These are phyloP conservation scores for Sitophilus oryzae DNA, from an alignment of 1,140 invertebrate species.

Conservation along the genomic window DNA sequence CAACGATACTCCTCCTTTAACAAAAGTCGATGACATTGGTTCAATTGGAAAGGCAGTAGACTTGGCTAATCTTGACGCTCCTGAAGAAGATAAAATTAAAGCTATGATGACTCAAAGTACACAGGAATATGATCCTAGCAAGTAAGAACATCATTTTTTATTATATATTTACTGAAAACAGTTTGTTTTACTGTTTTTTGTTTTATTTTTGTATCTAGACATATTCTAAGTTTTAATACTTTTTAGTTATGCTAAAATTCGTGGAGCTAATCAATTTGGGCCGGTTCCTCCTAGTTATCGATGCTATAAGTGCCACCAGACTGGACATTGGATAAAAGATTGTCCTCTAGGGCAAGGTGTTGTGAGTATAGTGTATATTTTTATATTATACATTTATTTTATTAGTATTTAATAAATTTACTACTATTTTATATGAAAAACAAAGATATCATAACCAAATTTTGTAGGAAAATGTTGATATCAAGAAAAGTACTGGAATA, in stretches of 20 bases:
- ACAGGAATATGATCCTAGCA: conserved; percentile 92
- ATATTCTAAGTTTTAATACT: conserved; percentile 2
- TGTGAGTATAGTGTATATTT: conserved; percentile 45
- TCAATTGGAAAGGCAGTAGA: conserved; percentile 60
- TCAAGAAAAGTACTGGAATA: conserved; percentile 94
- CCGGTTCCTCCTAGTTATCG: conserved; percentile 83
- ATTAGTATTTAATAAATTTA: conserved; percentile 7
- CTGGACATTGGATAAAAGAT: conserved; percentile 94
- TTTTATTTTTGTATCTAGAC: not conserved
- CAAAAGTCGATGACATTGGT: conserved; percentile 52
- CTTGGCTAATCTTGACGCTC: conserved; percentile 81
- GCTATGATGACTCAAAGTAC: conserved; percentile 96
- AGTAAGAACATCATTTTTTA: conserved; percentile 56
- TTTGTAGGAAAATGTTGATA: conserved; percentile 63
- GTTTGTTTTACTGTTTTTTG: not conserved
- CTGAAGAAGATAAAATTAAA: conserved; percentile 95
- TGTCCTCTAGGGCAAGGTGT: conserved; percentile 65
- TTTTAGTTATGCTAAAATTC: conserved; percentile 77
- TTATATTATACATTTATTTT: conserved; percentile 1
- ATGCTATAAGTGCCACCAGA: conserved; percentile 88
- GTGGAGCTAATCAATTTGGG: conserved; percentile 78
- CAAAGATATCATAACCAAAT: not conserved
- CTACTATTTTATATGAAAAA: not conserved
- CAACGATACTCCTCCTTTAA: conserved; percentile 38
- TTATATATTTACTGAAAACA: conserved; percentile 1